A percentile compares a stretch with the other conserved stretches of the same genome.
phyloP scores from a whole-genome alignment of 2,113 vertebrate species.

The Eleginops maclovinus region DNA sequence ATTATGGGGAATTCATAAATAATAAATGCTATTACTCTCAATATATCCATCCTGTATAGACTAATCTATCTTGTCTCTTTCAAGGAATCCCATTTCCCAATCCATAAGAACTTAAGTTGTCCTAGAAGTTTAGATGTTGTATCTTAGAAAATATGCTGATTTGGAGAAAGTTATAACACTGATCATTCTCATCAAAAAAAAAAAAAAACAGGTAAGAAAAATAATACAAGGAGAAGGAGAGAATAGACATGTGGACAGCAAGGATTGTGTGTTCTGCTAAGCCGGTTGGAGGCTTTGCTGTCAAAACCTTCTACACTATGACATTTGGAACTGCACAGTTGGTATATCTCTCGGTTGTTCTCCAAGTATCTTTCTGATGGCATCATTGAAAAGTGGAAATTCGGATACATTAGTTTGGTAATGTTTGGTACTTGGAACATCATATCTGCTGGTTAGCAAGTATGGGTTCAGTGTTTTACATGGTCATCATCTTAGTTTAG shows the following conservation, averaged over 20 bases:
- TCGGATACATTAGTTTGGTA: too few relatives aligned
- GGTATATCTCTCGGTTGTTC: too few relatives aligned
- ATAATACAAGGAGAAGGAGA: too few relatives aligned
- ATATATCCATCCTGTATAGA: constrained; percentile 5
- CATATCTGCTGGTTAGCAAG: background rate
- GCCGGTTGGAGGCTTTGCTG: too few relatives aligned
- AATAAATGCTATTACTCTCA: constrained; percentile 33
- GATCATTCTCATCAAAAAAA: background rate
- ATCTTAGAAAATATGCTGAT: background rate
- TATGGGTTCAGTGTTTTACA: background rate
- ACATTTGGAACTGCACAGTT: too few relatives aligned
- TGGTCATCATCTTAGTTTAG: background rate
- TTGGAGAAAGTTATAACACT: background rate
- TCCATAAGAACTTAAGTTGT: background rate
- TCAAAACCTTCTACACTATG: too few relatives aligned
- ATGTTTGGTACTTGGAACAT: background rate
- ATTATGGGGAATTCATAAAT: constrained; percentile 43
- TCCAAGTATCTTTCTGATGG: too few relatives aligned
- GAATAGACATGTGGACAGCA: too few relatives aligned
- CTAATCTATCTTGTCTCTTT: constrained; percentile 7
- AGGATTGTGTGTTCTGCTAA: too few relatives aligned
- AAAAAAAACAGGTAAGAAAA: too few relatives aligned
- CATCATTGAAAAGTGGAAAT: too few relatives aligned
- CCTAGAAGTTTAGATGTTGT: background rate
- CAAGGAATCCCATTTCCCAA: background rate